Percentiles rank a stretch among this genome's conserved stretches.
Evolutionary conservation across 2,113 vertebrate genomes (phyloP).

Genomic region (Lepus americanus): DNA sequence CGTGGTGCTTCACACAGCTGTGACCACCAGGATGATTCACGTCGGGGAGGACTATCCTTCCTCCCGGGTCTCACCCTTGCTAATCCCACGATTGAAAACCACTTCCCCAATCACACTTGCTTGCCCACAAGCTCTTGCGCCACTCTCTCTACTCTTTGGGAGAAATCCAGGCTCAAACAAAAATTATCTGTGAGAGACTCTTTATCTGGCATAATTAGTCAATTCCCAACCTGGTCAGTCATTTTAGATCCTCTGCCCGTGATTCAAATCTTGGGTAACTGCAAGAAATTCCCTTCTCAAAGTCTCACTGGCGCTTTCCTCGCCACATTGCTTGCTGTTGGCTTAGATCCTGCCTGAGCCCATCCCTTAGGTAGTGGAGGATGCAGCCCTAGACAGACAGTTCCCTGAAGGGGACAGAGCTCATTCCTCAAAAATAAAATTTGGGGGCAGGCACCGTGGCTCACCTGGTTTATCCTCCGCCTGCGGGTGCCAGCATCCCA

Average conservation of each 20-base stretch:
- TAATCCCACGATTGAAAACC: neutral
- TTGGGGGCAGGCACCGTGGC: too few species aligned
- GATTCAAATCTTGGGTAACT: neutral
- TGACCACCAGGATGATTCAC: neutral
- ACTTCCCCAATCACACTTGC: neutral
- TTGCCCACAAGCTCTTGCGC: neutral
- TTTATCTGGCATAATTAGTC: neutral
- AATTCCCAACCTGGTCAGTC: neutral
- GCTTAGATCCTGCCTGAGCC: neutral
- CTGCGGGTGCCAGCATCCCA: too few species aligned
- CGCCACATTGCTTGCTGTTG: neutral
- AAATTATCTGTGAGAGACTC: neutral
- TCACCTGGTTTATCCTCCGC: too few species aligned
- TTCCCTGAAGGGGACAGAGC: neutral
- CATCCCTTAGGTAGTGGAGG: neutral
- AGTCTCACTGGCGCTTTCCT: too few species aligned
- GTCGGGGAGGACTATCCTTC: neutral
- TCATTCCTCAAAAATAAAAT: neutral
- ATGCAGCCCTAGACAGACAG: neutral
- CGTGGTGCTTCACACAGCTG: neutral
- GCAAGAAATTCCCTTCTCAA: too few species aligned
- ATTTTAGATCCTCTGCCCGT: neutral
- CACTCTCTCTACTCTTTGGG: neutral
- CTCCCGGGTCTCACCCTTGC: neutral
- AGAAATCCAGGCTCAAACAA: neutral